Evolutionary conservation across 2,797 vertebrate species (phyloP).

Genomic region (Ctenopoma multispine): DNA sequence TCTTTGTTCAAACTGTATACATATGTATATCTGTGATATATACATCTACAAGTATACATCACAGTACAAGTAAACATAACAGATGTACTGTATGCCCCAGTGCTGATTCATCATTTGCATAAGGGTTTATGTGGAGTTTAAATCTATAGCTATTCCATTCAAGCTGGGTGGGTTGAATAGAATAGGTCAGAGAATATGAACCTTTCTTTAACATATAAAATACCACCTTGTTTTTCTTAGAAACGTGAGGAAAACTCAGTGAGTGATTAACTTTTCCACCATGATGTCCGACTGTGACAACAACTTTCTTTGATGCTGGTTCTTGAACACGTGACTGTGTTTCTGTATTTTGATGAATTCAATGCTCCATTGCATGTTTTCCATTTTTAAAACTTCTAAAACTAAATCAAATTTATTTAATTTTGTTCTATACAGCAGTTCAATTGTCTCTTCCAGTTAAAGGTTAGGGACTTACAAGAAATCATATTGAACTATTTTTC

Average conservation of each 20-base stretch:
- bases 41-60: no score
- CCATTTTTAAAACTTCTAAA: constrained; percentile 30
- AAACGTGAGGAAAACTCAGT: constrained; percentile 41
- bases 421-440: background rate
- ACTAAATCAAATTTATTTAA: background rate
- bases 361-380: constrained; percentile 56
- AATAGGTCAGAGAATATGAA: constrained; percentile 57
- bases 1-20: constrained; percentile 6
- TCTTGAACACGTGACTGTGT: background rate
- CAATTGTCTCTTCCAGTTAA: constrained; percentile 2
- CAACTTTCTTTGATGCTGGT: constrained; percentile 25
- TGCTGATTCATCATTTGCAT: background rate
- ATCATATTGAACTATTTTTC: background rate
- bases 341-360: constrained; percentile 41
- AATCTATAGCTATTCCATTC: no score
- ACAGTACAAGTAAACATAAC: no score
- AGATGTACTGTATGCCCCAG: no score
- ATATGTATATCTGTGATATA: no score
- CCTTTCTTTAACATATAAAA: constrained; percentile 59
- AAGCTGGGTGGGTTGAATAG: constrained; percentile 31
- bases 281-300: constrained; percentile 36
- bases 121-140: constrained; percentile 5
- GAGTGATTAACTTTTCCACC: constrained; percentile 45
- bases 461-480: background rate
- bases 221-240: constrained; percentile 64